A percentile compares a stretch with the other conserved stretches of the same genome.
Conservation (phyloP, 1,140 invertebrate species). For the Callitettix versicolor region DNA sequence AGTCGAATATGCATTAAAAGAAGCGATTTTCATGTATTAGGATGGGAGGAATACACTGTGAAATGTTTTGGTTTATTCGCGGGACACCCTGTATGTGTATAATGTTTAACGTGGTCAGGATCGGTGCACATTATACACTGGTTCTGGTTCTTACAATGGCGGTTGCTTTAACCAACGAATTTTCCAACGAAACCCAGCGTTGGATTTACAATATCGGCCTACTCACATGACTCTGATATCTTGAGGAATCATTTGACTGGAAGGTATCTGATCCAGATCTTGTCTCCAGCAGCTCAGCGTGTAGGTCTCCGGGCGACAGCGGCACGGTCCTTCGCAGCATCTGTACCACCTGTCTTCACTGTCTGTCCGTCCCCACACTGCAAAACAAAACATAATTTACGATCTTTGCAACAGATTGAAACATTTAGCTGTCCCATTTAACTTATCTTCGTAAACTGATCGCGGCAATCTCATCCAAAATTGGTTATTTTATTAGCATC, state of each 20-base stretch:
- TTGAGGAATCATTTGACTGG: conserved; percentile 53
- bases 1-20: too few relatives aligned
- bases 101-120: too few relatives aligned
- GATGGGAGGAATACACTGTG: too few relatives aligned
- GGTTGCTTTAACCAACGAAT: too few relatives aligned
- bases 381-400: conserved; percentile 13
- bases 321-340: conserved; percentile 56
- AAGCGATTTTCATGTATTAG: too few relatives aligned
- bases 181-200: too few relatives aligned
- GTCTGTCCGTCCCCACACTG: conserved; percentile 55
- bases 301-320: conserved; percentile 50
- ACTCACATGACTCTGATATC: conserved; percentile 56
- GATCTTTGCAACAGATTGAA: conserved; percentile 8
- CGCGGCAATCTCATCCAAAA: neutral
- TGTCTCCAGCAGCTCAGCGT: conserved; percentile 62
- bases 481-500: too few relatives aligned
- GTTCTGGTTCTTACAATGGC: too few relatives aligned
- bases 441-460: conserved; percentile 4
- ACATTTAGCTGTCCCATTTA: neutral
- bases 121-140: too few relatives aligned
- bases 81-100: too few relatives aligned
- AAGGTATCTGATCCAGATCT: conserved; percentile 47
- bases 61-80: too few relatives aligned
- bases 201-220: too few relatives aligned
- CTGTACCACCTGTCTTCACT: conserved; percentile 53